Percentiles rank a stretch among this genome's conserved stretches.
Conservation (phyloP, 2,888 invertebrate species). For the Agriopis marginaria region DNA sequence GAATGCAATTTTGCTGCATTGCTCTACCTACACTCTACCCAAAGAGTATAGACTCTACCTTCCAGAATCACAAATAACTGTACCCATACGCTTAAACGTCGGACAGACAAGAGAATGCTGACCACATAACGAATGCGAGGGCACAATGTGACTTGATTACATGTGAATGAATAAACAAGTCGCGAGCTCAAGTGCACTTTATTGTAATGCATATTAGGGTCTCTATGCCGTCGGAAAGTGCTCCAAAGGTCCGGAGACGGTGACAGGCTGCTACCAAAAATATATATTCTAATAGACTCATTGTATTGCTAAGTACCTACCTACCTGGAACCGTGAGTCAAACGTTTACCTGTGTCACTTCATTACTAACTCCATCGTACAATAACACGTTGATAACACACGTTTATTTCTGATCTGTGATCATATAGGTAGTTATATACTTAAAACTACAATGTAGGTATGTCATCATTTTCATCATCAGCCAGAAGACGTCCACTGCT, state of each 20-base stretch:
- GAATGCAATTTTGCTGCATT: conserved; percentile 15
- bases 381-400: conserved; percentile 19
- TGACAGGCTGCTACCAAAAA: conserved; percentile 49
- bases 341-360: conserved; percentile 41
- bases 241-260: conserved; percentile 35
- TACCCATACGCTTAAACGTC: conserved; percentile 7
- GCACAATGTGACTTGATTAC: conserved; percentile 63
- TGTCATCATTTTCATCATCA: too few relatives aligned
- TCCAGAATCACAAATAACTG: conserved; percentile 24
- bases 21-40: neutral
- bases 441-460: neutral
- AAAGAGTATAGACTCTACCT: neutral
- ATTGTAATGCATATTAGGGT: conserved; percentile 61
- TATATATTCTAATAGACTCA: conserved; percentile 41
- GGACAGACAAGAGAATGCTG: conserved; percentile 31
- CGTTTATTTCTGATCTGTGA: conserved; percentile 10
- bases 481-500: too few relatives aligned
- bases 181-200: conserved; percentile 60
- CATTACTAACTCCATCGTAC: neutral
- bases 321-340: conserved; percentile 44
- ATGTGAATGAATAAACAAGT: conserved; percentile 64
- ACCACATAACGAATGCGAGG: conserved; percentile 39
- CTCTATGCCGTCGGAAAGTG: conserved; percentile 27
- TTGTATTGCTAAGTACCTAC: conserved; percentile 40
- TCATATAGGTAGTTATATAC: too few relatives aligned